A percentile compares a stretch with the other conserved stretches of the same genome.
phyloP scores from a whole-genome alignment of 2,113 vertebrate genomes.

The Nycticorax nycticorax region DNA sequence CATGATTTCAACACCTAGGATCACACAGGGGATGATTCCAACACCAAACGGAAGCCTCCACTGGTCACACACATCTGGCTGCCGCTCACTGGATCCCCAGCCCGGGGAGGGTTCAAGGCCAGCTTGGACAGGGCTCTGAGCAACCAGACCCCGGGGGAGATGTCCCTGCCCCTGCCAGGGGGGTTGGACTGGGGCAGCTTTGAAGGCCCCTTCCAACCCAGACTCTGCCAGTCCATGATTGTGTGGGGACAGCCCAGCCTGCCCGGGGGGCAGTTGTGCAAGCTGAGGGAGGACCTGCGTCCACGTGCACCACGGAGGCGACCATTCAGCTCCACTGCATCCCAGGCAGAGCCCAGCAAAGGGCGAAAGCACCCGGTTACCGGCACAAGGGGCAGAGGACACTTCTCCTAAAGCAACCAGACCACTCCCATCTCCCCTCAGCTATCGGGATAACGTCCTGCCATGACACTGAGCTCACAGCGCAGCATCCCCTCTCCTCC shows the following conservation, averaged over 20 bases:
- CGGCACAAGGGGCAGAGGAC: neutral
- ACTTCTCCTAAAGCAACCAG: neutral
- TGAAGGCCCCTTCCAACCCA: neutral
- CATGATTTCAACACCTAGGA: neutral
- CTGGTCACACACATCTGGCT: neutral
- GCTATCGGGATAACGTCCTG: neutral
- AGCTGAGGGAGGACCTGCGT: neutral
- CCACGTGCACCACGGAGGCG: neutral
- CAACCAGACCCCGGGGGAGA: neutral
- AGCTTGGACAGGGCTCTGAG: neutral
- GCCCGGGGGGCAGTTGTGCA: neutral
- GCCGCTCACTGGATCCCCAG: neutral
- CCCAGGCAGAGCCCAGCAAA: neutral
- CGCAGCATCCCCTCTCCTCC: neutral
- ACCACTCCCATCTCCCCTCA: neutral
- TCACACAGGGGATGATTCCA: neutral
- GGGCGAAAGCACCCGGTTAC: neutral
- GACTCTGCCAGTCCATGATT: neutral
- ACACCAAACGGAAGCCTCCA: neutral
- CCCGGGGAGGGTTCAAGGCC: neutral
- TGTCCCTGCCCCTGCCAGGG: no score
- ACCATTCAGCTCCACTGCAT: neutral
- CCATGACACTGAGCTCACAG: neutral
- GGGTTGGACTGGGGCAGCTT: neutral
- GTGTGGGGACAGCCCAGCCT: neutral